phyloP scores from a whole-genome alignment of 2,113 vertebrate genomes.

The Oryzias celebensis region DNA sequence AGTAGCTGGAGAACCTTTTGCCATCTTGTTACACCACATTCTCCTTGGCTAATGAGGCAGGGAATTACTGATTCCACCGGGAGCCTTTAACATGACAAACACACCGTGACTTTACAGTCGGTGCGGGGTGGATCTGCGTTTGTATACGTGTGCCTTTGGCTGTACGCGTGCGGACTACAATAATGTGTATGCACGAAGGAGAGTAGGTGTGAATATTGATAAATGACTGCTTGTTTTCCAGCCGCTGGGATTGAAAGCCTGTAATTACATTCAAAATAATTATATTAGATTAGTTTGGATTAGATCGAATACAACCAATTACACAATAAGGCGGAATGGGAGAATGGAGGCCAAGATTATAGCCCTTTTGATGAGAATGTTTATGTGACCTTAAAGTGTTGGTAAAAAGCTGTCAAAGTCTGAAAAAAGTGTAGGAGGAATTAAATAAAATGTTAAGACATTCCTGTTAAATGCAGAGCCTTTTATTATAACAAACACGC shows the following conservation, averaged over 20 bases:
- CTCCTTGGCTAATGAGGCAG: conserved; percentile 71
- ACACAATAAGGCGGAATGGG: conserved; percentile 6
- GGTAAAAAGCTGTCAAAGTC: not conserved
- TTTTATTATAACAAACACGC: not conserved
- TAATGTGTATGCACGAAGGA: conserved; percentile 3
- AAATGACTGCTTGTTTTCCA: conserved; percentile 10
- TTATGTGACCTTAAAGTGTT: conserved; percentile 8
- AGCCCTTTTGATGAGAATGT: not conserved
- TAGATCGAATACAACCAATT: conserved; percentile 43
- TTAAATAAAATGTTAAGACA: not conserved
- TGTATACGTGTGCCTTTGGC: conserved; percentile 3
- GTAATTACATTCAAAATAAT: conserved; percentile 51
- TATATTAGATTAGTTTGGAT: conserved; percentile 43
- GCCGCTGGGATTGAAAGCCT: conserved; percentile 31
- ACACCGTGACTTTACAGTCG: conserved; percentile 55
- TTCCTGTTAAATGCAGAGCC: not conserved
- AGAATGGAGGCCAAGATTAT: conserved; percentile 9
- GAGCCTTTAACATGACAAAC: conserved; percentile 68
- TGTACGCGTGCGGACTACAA: not conserved
- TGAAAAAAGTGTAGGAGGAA: too few relatives aligned
- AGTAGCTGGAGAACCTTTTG: conserved; percentile 63
- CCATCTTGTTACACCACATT: conserved; percentile 70
- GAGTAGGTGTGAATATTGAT: conserved; percentile 32
- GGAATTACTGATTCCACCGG: conserved; percentile 57
- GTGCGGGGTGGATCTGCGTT: conserved; percentile 19